phyloP scores from a whole-genome alignment of 2,113 vertebrate species.

The Corvus moneduloides region DNA sequence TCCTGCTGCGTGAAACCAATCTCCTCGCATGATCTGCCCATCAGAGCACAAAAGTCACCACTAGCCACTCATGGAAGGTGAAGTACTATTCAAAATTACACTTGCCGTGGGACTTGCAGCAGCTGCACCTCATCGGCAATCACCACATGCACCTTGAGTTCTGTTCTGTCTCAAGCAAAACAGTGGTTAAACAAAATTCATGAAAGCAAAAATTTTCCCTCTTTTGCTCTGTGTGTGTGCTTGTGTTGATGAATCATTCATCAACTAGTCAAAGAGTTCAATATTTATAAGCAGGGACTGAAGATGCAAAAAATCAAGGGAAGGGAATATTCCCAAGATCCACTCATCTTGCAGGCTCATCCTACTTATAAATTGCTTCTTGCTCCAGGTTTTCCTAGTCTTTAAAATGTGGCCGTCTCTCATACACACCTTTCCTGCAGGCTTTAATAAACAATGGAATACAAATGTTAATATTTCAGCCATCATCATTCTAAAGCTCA shows the following conservation, averaged over 20 bases:
- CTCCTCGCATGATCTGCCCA: background rate
- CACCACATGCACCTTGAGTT: background rate
- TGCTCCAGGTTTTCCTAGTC: background rate
- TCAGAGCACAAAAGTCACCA: background rate
- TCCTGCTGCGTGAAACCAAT: background rate
- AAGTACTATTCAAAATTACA: background rate
- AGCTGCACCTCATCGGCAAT: background rate
- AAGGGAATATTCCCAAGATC: background rate
- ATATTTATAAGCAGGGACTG: conserved; percentile 17
- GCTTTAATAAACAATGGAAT: background rate
- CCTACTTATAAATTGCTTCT: background rate
- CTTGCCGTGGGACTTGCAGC: background rate
- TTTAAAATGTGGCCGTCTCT: background rate
- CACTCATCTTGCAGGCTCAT: background rate
- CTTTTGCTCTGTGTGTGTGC: background rate
- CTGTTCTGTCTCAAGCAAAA: background rate
- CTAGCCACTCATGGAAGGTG: background rate
- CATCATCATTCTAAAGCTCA: background rate
- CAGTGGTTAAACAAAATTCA: background rate
- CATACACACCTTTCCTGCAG: background rate
- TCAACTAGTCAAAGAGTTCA: conserved; percentile 1
- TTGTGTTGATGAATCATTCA: conserved; percentile 45
- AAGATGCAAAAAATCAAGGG: background rate
- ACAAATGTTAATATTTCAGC: background rate
- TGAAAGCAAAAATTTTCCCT: background rate